Conservation (phyloP, 2,797 vertebrate species). For the Lagodon rhomboides region DNA sequence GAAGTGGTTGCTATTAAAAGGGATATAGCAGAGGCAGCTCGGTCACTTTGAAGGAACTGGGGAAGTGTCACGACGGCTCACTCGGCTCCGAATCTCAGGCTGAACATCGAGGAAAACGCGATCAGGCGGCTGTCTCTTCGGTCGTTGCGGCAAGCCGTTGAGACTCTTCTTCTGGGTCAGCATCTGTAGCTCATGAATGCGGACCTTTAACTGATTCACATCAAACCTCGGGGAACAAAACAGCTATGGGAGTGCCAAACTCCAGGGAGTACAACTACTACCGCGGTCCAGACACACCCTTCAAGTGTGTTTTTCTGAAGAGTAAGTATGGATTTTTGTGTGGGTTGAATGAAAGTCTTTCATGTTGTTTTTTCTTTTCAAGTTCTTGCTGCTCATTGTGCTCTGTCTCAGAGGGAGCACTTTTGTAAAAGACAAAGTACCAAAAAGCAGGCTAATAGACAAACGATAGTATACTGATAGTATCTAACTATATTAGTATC, state of each 20-base stretch:
- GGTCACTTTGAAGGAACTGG: slow-evolving; percentile 50
- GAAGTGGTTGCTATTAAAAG: slow-evolving; percentile 50
- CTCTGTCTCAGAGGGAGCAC: neutral
- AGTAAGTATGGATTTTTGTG: slow-evolving; percentile 76
- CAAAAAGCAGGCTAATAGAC: too few relatives aligned
- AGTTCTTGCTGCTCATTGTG: neutral
- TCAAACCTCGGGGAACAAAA: slow-evolving; percentile 27
- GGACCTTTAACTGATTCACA: slow-evolving; percentile 51
- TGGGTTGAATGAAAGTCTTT: neutral
- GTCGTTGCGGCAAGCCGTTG: neutral
- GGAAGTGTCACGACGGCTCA: slow-evolving; percentile 38
- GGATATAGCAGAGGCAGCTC: slow-evolving; percentile 23
- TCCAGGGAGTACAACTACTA: slow-evolving; percentile 83
- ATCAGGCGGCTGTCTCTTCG: slow-evolving; percentile 33
- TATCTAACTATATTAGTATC: too few relatives aligned
- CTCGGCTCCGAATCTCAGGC: slow-evolving; percentile 7
- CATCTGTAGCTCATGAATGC: slow-evolving; percentile 34
- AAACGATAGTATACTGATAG: too few relatives aligned
- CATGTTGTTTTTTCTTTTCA: neutral
- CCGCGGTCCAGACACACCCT: slow-evolving; percentile 68
- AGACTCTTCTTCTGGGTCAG: slow-evolving; percentile 1
- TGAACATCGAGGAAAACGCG: slow-evolving; percentile 1
- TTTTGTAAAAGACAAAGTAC: too few relatives aligned
- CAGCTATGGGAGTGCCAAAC: slow-evolving; percentile 85
- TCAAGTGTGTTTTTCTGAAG: slow-evolving; percentile 76